Evolutionary conservation across 2,113 vertebrate species (phyloP).

Genomic region (Panthera tigris): DNA sequence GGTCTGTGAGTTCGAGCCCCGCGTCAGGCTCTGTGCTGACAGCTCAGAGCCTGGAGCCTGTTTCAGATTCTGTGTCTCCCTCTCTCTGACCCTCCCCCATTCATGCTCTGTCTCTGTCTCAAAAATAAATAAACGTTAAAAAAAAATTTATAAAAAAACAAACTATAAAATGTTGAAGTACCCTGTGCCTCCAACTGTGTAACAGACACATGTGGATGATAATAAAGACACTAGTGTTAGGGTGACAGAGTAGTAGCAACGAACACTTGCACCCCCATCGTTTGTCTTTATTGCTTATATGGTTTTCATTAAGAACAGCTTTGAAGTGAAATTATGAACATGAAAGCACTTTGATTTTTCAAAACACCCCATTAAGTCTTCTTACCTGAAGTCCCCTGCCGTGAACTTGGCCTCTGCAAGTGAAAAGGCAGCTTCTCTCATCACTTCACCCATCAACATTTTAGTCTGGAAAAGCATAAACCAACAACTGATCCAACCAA

Average conservation of each 20-base stretch:
- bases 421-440: conserved; percentile 99
- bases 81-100: too few species aligned
- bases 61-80: too few species aligned
- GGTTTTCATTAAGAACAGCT: neutral
- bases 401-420: conserved; percentile 98
- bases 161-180: neutral
- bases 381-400: conserved; percentile 98
- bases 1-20: too few species aligned
- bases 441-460: conserved; percentile 98
- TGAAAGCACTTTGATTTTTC: conserved; percentile 5
- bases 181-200: neutral
- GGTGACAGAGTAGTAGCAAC: neutral
- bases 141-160: neutral
- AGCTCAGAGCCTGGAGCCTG: too few species aligned
- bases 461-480: conserved; percentile 90
- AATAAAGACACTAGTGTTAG: neutral
- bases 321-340: conserved; percentile 38
- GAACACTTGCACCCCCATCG: neutral
- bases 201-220: neutral
- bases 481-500: conserved; percentile 15
- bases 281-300: neutral
- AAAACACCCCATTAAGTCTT: neutral
- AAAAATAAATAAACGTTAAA: too few species aligned
- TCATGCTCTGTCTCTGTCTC: too few species aligned
- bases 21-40: too few species aligned